Base-by-base conservation (phyloP, 2,797 vertebrate genomes). In the Clarias fuscus region DNA sequence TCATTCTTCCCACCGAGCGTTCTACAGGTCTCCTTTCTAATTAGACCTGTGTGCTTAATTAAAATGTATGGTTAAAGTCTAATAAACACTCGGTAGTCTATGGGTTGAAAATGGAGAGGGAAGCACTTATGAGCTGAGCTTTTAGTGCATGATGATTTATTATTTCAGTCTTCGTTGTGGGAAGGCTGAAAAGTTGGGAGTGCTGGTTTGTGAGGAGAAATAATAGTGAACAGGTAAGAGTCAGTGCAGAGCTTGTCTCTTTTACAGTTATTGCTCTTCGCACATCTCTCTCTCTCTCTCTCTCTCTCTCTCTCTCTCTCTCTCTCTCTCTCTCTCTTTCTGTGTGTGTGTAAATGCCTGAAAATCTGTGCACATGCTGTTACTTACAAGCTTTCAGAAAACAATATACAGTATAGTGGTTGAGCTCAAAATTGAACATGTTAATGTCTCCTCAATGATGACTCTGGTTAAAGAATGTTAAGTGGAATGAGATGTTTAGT, bases 1-100 rank as follows among this genome's bases (percentile, higher is more conserved):
- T 89, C 62, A 76, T 88, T 86, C 87, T 72, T 70, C 68, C 87
- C 83, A 83, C 71, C 83, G 59, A 86, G 13, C 76, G 30, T 43
- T 77, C 71, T 71, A 75, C 62, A 76, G 76, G 48, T 85, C 78
- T 75, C 72, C 5, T 76, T 86, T 86, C 65, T 70, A 76, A 86
- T 75, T 62, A 76, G 70, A 86, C 72, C 77, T 58, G 40, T 84
- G 85, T 82, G 71, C 71, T 84, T 84, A 87, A 81, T 87, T 84
- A 84, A 84, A 81, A 58, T 75, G 59, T 87, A 87, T 84, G 79
- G 48, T 82, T 73, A 67, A 84, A 58, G 61, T 83, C 58, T 80
- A 81, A 84, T 84, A 84, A 87, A 81, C 81, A 70, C 58, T 80
- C 56, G 22, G 65, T 53, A 20, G 82, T 17, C 59, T 84, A 40